These are phyloP conservation scores for Bibio marci DNA, from an alignment of 2,888 invertebrate genomes.

Conservation along the genomic window DNA sequence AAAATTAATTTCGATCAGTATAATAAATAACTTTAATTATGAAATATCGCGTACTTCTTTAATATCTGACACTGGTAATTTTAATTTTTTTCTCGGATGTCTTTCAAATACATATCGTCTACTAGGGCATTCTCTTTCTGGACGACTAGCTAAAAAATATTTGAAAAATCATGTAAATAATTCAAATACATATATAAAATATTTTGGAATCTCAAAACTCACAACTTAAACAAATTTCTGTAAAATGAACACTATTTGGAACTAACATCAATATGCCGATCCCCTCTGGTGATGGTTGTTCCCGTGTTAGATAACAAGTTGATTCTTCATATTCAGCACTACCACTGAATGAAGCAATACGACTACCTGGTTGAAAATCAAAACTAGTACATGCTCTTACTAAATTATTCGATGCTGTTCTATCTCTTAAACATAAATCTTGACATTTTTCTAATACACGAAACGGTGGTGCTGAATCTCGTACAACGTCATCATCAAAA, in stretches of 20 bases:
- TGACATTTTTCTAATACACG: conserved; percentile 79
- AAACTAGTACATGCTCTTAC: conserved; percentile 76
- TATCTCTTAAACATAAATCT: conserved; percentile 66
- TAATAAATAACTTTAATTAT: not conserved
- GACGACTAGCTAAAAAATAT: conserved; percentile 47
- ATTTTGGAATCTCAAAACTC: conserved; percentile 28
- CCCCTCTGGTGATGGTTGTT: conserved; percentile 75
- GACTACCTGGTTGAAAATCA: conserved; percentile 77
- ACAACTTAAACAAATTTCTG: conserved; percentile 80
- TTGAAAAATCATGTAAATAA: conserved; percentile 1
- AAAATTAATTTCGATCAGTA: not conserved
- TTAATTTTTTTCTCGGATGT: conserved; percentile 67
- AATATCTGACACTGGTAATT: conserved; percentile 60
- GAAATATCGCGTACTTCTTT: conserved; percentile 44
- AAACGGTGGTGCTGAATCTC: conserved; percentile 72
- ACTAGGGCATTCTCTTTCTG: conserved; percentile 77
- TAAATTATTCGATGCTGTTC: conserved; percentile 58
- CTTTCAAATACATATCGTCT: conserved; percentile 77
- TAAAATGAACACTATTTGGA: conserved; percentile 78
- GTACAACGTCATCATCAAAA: conserved; percentile 73
- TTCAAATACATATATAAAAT: not conserved
- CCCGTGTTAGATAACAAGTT: conserved; percentile 68
- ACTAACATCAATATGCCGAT: conserved; percentile 77
- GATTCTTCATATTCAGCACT: conserved; percentile 77
- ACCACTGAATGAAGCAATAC: conserved; percentile 66